These are phyloP conservation scores for Aplocera efformata DNA, from an alignment of 2,888 invertebrate species.

Conservation along the genomic window DNA sequence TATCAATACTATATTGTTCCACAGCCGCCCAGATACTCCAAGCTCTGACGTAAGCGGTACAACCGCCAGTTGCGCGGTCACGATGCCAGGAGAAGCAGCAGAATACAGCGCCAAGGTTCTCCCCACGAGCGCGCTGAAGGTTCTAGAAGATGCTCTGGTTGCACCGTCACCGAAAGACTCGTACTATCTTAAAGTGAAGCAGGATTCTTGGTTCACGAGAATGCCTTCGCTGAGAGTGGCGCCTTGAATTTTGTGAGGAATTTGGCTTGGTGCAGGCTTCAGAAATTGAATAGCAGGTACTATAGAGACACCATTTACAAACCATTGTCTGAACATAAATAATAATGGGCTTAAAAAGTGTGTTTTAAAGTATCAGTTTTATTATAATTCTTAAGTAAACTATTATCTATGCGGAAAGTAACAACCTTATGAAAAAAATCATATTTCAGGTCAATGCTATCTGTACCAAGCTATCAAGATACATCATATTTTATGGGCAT, in stretches of 20 bases:
- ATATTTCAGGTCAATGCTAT: too few relatives aligned
- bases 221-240: constrained; percentile 72
- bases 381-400: too few relatives aligned
- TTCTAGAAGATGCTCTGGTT: constrained; percentile 82
- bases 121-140: constrained; percentile 80
- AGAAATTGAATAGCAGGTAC: not conserved
- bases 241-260: constrained; percentile 28
- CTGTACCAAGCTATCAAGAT: too few relatives aligned
- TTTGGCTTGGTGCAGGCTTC: too few relatives aligned
- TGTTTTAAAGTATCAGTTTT: too few relatives aligned
- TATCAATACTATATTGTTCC: constrained; percentile 16
- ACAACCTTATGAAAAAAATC: too few relatives aligned
- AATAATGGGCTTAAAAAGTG: too few relatives aligned
- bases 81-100: constrained; percentile 80
- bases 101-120: constrained; percentile 84
- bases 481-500: too few relatives aligned
- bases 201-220: constrained; percentile 75
- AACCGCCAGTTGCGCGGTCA: constrained; percentile 70
- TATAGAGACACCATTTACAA: too few relatives aligned
- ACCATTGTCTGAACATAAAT: too few relatives aligned
- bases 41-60: constrained; percentile 64
- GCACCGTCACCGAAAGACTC: constrained; percentile 78
- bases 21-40: constrained; percentile 73
- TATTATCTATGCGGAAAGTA: too few relatives aligned
- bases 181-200: constrained; percentile 73